Conservation (phyloP, 2,888 invertebrate species). For the Sclerodermus sp. region DNA sequence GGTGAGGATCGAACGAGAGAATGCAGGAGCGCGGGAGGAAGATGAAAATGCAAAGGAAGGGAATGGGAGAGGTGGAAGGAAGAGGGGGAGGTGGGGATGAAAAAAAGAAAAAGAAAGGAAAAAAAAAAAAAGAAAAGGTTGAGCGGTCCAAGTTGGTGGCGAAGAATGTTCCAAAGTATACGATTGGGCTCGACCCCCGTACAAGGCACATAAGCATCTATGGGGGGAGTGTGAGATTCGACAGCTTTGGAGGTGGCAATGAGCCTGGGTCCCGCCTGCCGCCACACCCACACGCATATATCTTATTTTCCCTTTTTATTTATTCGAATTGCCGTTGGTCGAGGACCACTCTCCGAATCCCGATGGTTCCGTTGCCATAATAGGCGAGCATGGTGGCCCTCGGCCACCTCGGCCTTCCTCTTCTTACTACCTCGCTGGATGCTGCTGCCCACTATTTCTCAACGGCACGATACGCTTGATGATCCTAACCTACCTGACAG, state of each 20-base stretch:
- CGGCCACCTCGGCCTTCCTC: slow-evolving; percentile 23
- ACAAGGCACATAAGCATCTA: no score
- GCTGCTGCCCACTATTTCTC: no score
- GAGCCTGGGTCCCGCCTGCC: slow-evolving; percentile 51
- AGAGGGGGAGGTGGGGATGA: background rate
- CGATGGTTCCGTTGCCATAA: slow-evolving; percentile 41
- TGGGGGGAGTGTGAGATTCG: slow-evolving; percentile 49
- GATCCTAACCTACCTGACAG: no score
- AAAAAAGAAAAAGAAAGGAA: background rate
- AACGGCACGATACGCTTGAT: no score
- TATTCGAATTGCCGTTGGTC: slow-evolving; percentile 52
- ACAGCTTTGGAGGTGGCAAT: slow-evolving; percentile 55
- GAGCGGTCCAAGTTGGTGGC: background rate
- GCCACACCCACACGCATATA: slow-evolving; percentile 52
- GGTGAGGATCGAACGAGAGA: background rate
- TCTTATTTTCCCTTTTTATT: slow-evolving; percentile 47
- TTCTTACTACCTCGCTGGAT: slow-evolving; percentile 5
- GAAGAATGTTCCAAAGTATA: background rate
- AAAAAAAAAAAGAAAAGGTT: background rate
- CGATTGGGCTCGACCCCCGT: no score
- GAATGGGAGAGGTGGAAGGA: background rate
- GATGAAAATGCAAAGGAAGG: background rate
- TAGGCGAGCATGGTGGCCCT: slow-evolving; percentile 49
- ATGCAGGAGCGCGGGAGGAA: background rate
- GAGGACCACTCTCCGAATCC: slow-evolving; percentile 41